Conservation (phyloP, 2,113 vertebrate genomes). For the Pachycephala philippinensis region DNA sequence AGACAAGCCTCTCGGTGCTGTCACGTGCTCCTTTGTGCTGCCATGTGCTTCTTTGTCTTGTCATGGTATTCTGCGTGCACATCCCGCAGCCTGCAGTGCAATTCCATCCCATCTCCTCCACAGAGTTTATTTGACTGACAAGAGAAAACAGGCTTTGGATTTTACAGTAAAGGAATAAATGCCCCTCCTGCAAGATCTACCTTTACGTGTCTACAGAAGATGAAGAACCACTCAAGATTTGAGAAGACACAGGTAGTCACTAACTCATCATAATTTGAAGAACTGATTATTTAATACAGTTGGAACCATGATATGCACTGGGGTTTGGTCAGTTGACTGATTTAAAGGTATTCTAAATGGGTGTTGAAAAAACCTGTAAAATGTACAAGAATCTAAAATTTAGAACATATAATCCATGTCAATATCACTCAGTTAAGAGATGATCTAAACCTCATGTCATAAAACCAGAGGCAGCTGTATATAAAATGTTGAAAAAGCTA, state of each 20-base stretch:
- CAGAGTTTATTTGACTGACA: neutral
- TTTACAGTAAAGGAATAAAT: neutral
- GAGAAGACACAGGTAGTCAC: neutral
- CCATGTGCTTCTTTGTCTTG: too few relatives aligned
- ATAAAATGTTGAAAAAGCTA: neutral
- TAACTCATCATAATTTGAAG: neutral
- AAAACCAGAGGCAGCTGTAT: neutral
- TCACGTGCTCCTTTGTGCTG: too few relatives aligned
- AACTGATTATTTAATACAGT: neutral
- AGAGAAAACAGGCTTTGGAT: neutral
- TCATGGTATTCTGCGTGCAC: too few relatives aligned
- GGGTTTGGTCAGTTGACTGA: neutral
- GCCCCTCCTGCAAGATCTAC: neutral
- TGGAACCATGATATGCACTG: neutral
- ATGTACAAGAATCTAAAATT: neutral
- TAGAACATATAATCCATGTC: neutral
- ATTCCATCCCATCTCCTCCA: too few relatives aligned
- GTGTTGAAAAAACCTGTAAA: neutral
- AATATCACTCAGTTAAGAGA: neutral
- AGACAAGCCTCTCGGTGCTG: too few relatives aligned
- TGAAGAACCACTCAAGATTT: neutral
- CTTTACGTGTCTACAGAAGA: neutral
- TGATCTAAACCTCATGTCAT: neutral
- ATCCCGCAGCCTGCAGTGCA: too few relatives aligned
- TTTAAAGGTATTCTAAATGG: neutral